phyloP scores from a whole-genome alignment of 2,113 vertebrate species.

The Burhinus bistriatus region DNA sequence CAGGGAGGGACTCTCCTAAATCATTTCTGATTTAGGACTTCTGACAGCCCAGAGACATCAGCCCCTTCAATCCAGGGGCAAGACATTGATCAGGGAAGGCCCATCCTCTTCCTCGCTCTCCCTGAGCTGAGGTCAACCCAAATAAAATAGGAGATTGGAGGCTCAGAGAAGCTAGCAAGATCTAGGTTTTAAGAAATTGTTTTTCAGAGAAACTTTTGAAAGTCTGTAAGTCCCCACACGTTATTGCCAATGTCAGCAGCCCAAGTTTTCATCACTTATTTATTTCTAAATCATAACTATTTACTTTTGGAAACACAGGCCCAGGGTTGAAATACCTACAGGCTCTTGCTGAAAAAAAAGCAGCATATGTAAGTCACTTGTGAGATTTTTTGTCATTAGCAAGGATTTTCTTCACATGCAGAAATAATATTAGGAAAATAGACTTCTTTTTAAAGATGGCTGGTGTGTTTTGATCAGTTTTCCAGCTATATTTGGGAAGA shows the following conservation, averaged over 20 bases:
- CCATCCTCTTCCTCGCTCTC: background rate
- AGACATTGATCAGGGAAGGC: background rate
- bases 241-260: background rate
- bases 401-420: background rate
- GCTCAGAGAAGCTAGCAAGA: background rate
- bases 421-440: background rate
- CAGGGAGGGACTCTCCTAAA: background rate
- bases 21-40: background rate
- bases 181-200: background rate
- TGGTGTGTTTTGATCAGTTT: background rate
- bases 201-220: background rate
- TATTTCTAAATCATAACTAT: background rate
- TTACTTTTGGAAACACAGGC: background rate
- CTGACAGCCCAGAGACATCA: background rate
- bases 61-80: background rate
- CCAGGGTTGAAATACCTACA: background rate
- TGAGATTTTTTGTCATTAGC: background rate
- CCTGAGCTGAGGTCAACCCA: background rate
- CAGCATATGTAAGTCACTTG: background rate
- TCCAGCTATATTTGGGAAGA: background rate
- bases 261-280: background rate
- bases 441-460: background rate
- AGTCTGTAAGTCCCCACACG: background rate
- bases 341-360: background rate
- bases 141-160: background rate